Percentiles rank a stretch among this genome's conserved stretches.
phyloP scores from a whole-genome alignment of 2,888 invertebrate species.

The Drosophila fungiperda region DNA sequence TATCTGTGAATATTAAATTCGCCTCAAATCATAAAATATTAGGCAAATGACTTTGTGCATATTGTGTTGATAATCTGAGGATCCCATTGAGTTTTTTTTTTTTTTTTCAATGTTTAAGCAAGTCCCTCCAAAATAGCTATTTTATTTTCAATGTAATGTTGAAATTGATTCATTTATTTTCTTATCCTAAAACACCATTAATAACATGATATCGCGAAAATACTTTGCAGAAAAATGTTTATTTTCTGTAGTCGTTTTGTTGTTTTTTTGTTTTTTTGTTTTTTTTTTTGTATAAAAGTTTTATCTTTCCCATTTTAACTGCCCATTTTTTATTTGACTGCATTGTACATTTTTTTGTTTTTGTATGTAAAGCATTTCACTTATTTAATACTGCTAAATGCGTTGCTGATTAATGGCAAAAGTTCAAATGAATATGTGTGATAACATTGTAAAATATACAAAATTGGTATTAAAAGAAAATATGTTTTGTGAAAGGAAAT shows the following conservation, averaged over 20 bases:
- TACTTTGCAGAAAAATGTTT: neutral
- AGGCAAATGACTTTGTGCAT: neutral
- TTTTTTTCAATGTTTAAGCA: neutral
- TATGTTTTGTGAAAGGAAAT: neutral
- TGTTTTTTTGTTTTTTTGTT: neutral
- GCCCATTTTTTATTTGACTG: neutral
- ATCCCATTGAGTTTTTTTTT: neutral
- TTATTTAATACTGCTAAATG: neutral
- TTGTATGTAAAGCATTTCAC: neutral
- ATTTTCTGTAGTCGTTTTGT: neutral
- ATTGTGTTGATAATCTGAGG: neutral
- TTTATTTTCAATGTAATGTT: neutral
- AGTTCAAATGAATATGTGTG: neutral
- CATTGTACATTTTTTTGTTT: neutral
- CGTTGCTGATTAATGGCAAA: neutral
- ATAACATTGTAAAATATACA: neutral
- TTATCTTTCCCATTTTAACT: neutral
- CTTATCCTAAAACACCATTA: neutral
- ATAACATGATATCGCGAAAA: neutral
- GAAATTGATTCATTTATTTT: neutral
- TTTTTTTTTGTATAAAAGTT: neutral
- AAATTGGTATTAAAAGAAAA: neutral
- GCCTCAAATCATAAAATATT: neutral
- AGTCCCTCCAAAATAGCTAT: neutral
- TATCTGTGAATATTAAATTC: conserved; percentile 13